Base-by-base conservation (phyloP, 2,113 vertebrate genomes). In the Phoenicopterus ruber region DNA sequence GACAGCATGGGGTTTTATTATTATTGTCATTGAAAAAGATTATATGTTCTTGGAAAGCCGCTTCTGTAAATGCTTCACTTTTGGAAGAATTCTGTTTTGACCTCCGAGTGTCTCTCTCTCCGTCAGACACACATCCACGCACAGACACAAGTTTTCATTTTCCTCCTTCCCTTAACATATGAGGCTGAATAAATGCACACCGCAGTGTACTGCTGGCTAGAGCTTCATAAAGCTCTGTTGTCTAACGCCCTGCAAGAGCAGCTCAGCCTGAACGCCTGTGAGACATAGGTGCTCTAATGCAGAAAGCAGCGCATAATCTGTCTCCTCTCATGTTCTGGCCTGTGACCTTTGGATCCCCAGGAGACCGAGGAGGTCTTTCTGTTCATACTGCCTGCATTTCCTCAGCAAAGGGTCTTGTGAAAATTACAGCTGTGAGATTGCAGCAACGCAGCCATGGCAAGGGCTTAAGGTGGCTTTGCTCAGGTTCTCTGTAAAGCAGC, bases 21-120 rank as follows among this genome's bases (percentile, higher is more conserved):
- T 81, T 94, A 66, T 46, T 94, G 42, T 74, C 29, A 50, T 66
- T 86, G 77, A 84, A 47, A 52, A 88, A 57, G 86, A 91, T 94
- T 88, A 96, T 84, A 52, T 93, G 72, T 91, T 96, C 94, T 96
- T 93, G 77, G 93, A 95, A 92, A 87, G 69, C 71, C 84, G 57
- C 59, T 94, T 32, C 80, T 80, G 91, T 71, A 92, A 83, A 91
- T 0, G 55, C 20, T 83, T 62, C 32, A 11, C 71, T 91, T 96
- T 78, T 67, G 52, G 61, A 52, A 65, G 49, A 40, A 57, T 67
- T 82, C 73, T 74, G 10, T 17, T 76, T 11, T 94, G 59, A 89
- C 47, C 69, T 82, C 72, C 20, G 40, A 62, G 29, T 24, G 16
- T 82, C 16, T 82, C 13, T 79, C 52, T 83, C 17, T 32, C 38